Percentiles rank a stretch among this genome's conserved stretches.
phyloP scores from a whole-genome alignment of 2,797 vertebrate species.

The Diceros bicornis region DNA sequence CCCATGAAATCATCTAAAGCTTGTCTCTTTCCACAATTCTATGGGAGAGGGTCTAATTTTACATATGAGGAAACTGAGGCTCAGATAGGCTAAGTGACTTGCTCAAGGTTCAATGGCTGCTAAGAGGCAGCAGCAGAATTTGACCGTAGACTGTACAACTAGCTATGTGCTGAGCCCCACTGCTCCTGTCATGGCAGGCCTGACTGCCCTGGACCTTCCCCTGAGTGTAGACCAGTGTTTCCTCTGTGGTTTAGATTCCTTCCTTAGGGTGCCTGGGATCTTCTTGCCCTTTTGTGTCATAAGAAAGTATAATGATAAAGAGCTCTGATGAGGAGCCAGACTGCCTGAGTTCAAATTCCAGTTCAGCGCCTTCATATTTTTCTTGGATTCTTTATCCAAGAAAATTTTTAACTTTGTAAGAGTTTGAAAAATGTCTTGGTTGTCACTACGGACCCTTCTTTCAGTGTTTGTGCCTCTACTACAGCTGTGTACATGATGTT shows the following conservation, averaged over 20 bases:
- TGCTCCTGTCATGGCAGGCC: fast-evolving
- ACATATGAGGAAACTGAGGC: not conserved
- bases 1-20: not conserved
- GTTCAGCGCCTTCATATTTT: not conserved
- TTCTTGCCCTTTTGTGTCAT: not conserved
- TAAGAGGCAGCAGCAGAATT: not conserved
- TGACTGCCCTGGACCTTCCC: too few species aligned
- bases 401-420: not conserved
- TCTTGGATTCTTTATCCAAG: not conserved
- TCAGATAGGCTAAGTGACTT: not conserved
- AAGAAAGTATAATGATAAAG: not conserved
- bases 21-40: not conserved
- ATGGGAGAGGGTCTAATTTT: not conserved
- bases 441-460: not conserved
- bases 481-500: not conserved
- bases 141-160: not conserved
- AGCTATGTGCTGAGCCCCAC: too few species aligned
- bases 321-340: not conserved
- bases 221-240: not conserved
- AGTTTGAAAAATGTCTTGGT: not conserved
- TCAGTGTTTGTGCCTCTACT: not conserved
- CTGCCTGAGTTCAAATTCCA: not conserved
- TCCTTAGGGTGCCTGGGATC: not conserved
- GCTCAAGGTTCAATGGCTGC: not conserved
- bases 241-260: not conserved